These are phyloP conservation scores for Tyria jacobaeae DNA, from an alignment of 2,888 invertebrate species.

Conservation along the genomic window DNA sequence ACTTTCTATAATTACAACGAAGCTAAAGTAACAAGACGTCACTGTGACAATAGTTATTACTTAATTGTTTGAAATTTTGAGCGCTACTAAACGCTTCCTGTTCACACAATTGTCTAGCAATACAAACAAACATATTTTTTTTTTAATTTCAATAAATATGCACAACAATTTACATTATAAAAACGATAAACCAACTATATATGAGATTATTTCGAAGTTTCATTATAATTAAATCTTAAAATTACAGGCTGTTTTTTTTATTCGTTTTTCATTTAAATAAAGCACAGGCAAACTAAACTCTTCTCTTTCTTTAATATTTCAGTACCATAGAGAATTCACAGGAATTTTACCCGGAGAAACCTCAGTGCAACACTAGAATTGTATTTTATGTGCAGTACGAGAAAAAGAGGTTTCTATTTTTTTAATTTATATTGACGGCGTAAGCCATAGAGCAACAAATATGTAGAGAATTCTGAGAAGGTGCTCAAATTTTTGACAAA, in stretches of 20 bases:
- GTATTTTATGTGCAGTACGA: conserved; percentile 41
- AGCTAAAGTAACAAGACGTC: neutral
- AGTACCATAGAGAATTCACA: conserved; percentile 1
- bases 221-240: neutral
- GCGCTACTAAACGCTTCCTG: neutral
- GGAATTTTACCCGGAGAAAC: conserved; percentile 26
- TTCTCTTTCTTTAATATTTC: conserved; percentile 2
- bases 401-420: conserved; percentile 36
- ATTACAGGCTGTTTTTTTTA: neutral
- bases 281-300: conserved; percentile 2
- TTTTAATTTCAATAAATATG: neutral
- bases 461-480: too few relatives aligned
- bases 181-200: neutral
- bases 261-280: neutral
- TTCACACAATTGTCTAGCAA: conserved; percentile 2
- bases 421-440: conserved; percentile 26
- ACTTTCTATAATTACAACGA: too few relatives aligned
- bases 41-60: neutral
- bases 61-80: conserved; percentile 4
- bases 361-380: conserved; percentile 29
- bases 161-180: neutral
- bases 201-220: neutral
- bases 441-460: neutral
- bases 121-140: too few relatives aligned
- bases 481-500: too few relatives aligned